Evolutionary conservation across 2,797 vertebrate species (phyloP).

Genomic region (Potorous gilbertii): DNA sequence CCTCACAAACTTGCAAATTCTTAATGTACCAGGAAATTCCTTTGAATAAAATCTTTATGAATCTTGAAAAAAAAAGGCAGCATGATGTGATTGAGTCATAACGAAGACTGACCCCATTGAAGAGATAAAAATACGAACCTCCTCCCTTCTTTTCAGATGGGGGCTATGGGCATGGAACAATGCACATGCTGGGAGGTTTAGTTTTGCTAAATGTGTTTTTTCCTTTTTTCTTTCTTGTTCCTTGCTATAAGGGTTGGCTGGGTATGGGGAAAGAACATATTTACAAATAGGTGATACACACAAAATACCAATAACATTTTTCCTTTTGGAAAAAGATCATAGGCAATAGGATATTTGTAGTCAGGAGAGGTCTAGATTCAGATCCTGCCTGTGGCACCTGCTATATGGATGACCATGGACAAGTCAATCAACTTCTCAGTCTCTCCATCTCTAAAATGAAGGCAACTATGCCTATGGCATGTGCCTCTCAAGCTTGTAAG

Average conservation of each 20-base stretch:
- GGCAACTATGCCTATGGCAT: too few relatives aligned
- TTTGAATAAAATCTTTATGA: conserved; percentile 49
- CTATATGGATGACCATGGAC: too few relatives aligned
- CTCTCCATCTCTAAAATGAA: too few relatives aligned
- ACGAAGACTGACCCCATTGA: neutral
- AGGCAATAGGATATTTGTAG: too few relatives aligned
- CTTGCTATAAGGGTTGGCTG: neutral
- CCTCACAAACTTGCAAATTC: conserved; percentile 39
- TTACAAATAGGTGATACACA: neutral
- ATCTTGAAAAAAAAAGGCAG: neutral
- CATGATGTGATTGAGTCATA: too few relatives aligned
- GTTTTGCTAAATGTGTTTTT: neutral
- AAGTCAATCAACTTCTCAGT: too few relatives aligned
- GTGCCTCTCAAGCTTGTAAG: too few relatives aligned
- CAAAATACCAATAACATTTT: too few relatives aligned
- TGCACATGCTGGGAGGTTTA: neutral
- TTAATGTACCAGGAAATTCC: conserved; percentile 38
- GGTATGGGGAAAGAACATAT: neutral
- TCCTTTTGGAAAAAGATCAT: too few relatives aligned
- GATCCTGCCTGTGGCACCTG: too few relatives aligned
- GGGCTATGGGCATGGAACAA: too few relatives aligned
- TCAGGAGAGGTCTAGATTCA: too few relatives aligned
- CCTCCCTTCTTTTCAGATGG: neutral
- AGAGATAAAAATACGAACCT: neutral
- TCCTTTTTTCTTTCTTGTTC: neutral